A percentile compares a stretch with the other conserved stretches of the same genome.
phyloP scores from a whole-genome alignment of 2,797 vertebrate species.

The Phataginus tricuspis region DNA sequence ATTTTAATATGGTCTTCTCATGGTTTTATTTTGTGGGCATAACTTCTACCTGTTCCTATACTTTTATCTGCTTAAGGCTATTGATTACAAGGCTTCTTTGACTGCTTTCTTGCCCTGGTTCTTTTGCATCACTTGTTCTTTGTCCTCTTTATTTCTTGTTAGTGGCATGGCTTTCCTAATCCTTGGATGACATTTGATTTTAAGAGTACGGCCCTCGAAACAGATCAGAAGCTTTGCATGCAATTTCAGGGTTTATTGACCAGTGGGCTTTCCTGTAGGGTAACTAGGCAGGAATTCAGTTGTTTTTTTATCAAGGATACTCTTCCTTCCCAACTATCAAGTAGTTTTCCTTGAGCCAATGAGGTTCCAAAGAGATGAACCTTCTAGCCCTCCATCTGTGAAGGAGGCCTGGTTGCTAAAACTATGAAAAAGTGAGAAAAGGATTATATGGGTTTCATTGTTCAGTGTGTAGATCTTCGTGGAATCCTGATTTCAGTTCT shows the following conservation, averaged over 20 bases:
- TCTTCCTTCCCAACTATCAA: not conserved
- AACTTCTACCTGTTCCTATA: not conserved
- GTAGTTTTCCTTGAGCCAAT: not conserved
- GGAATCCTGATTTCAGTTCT: not conserved
- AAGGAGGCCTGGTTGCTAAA: not conserved
- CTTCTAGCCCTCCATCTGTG: not conserved
- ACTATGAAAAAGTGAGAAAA: not conserved
- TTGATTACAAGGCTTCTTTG: not conserved
- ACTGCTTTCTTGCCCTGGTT: not conserved
- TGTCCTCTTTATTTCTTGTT: not conserved
- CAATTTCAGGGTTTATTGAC: not conserved
- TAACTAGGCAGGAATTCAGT: not conserved
- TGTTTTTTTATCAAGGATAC: not conserved
- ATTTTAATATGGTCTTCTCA: not conserved
- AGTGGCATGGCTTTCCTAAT: not conserved
- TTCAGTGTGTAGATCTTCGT: not conserved
- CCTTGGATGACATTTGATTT: not conserved
- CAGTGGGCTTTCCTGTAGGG: not conserved
- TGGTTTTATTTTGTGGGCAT: not conserved
- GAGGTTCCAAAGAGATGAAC: not conserved
- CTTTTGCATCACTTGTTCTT: not conserved
- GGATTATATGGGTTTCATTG: not conserved
- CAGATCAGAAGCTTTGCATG: not conserved
- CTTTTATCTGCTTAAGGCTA: not conserved
- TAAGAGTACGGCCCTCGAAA: not conserved